Evolutionary conservation across 2,797 vertebrate species (phyloP).

Genomic region (Microhierax caerulescens): DNA sequence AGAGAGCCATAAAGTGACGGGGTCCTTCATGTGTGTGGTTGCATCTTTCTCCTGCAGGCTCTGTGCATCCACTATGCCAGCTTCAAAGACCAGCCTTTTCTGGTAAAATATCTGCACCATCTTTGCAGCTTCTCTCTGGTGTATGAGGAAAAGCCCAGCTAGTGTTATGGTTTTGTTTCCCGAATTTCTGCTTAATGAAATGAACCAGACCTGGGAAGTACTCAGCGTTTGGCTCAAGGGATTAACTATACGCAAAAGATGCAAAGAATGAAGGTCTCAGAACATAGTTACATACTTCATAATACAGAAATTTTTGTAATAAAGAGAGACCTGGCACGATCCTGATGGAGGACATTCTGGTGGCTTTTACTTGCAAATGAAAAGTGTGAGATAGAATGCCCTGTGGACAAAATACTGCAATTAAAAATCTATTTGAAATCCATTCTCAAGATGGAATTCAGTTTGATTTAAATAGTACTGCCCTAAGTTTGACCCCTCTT

Average conservation of each 20-base stretch:
- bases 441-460: constrained; percentile 24
- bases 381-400: not conserved
- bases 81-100: not conserved
- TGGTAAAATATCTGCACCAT: not conserved
- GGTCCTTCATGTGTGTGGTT: accelerated
- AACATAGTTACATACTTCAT: not conserved
- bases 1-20: not conserved
- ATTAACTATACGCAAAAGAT: not conserved
- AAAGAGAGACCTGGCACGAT: not conserved
- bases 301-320: not conserved
- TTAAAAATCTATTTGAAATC: constrained; percentile 57
- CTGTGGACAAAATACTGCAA: not conserved
- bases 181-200: not conserved
- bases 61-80: not conserved
- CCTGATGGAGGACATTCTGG: not conserved
- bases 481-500: constrained; percentile 25
- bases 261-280: not conserved
- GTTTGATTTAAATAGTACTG: constrained; percentile 42
- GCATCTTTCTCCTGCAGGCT: not conserved
- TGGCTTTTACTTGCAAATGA: not conserved
- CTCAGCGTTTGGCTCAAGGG: not conserved
- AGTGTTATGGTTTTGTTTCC: not conserved
- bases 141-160: not conserved
- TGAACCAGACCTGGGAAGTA: not conserved
- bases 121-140: not conserved